These are phyloP conservation scores for Dioctria rufipes DNA, from an alignment of 2,888 invertebrate genomes.

Conservation along the genomic window DNA sequence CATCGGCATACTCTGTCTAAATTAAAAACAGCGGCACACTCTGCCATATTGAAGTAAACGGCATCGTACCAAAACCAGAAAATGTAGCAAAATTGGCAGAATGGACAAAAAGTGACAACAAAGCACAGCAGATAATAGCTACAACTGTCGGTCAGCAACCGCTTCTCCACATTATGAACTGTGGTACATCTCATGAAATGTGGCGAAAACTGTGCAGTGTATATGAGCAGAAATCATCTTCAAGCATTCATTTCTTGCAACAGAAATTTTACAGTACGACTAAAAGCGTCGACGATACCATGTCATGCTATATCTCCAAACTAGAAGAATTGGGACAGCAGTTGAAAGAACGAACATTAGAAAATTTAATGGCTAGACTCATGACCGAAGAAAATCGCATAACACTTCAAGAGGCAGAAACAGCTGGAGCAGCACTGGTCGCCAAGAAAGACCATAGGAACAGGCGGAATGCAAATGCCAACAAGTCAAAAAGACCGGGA, in stretches of 20 bases:
- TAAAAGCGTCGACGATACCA: not conserved
- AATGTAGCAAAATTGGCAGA: not conserved
- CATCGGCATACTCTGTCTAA: too few relatives aligned
- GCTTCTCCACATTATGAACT: conserved; percentile 51
- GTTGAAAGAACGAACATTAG: conserved; percentile 27
- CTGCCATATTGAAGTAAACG: conserved; percentile 4
- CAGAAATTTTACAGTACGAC: conserved; percentile 27
- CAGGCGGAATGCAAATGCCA: conserved; percentile 9
- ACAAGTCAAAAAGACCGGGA: conserved; percentile 2
- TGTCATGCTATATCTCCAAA: conserved; percentile 34
- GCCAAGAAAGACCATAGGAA: not conserved
- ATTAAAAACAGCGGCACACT: too few relatives aligned
- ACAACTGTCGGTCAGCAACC: conserved; percentile 42
- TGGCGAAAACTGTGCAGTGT: conserved; percentile 16
- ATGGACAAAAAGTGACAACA: conserved; percentile 37
- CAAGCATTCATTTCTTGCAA: conserved; percentile 40
- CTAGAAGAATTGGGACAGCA: not conserved
- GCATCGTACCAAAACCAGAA: not conserved
- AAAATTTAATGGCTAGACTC: conserved; percentile 50
- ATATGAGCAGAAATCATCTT: conserved; percentile 46
- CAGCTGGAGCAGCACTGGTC: not conserved
- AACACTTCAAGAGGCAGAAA: conserved; percentile 30
- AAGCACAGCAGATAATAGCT: conserved; percentile 51
- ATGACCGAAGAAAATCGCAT: conserved; percentile 55
- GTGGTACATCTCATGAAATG: conserved; percentile 20